Evolutionary conservation across 2,797 vertebrate genomes (phyloP), one percentile per base, ranked within the genome.

Genomic region (Furcifer pardalis): DNA sequence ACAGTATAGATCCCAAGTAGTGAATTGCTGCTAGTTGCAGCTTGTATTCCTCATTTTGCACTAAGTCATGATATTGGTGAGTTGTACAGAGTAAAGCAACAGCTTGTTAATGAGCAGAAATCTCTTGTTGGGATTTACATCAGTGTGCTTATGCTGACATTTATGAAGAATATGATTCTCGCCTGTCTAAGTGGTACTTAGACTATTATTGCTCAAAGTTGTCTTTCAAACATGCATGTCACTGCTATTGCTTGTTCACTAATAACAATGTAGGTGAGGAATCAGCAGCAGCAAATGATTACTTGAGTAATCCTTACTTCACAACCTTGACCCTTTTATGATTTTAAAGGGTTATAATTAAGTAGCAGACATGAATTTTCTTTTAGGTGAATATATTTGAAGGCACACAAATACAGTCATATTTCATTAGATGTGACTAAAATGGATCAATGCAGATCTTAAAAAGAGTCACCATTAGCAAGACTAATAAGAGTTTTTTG

Each of bases 401-500:
- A 37, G 74, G 35, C 32, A 75, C 23, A 76, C 4, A 35, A 56
- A 23, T 52, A 37, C 35, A 76, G 35, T 27, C 35, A 8, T 19
- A 76, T 76, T 76, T 56, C 23, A 76, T 56, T 25, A 35, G 10
- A 12, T 56, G 52, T 76, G n/a, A 8, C 30, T 75, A 35, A 75
- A 56, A 75, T 35, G 44, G 44, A 68, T 56, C n/a, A n/a, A 32
- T 71, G 30, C 7, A 77, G 37, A 27, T 77, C 8, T 84, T 68
- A 68, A 69, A 76, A 56, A 10, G 46, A 69, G 40, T 71, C 40
- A 60, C 21, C 49, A 56, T 62, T 78, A 71, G 52, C 21, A 78
- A 78, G 40, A 37, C 66, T 84, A 72, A 78, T 78, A 78, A 62
- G 37, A 60, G 21, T 59, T 77, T 46, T 71, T 46, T 71, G 83